Percentiles rank a stretch among this genome's conserved stretches.
Evolutionary conservation across 2,888 invertebrate species (phyloP).

Genomic region (Limnephilus auricula): DNA sequence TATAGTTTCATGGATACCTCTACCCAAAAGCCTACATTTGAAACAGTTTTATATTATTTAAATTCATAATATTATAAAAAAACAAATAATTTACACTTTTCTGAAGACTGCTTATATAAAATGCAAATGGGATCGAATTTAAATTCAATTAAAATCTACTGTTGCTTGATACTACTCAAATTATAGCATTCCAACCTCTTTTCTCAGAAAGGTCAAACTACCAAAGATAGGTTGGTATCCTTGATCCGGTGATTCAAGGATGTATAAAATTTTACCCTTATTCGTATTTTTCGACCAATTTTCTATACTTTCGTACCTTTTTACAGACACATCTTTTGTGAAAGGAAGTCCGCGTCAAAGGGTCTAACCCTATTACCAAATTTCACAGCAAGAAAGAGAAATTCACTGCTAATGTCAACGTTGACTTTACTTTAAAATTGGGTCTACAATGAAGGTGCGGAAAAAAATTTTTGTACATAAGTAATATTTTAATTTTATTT

Average conservation of each 20-base stretch:
- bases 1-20: no score
- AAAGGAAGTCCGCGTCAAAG: background rate
- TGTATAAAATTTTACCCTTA: background rate
- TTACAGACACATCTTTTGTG: background rate
- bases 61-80: no score
- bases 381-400: background rate
- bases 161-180: no score
- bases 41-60: no score
- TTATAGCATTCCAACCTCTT: no score
- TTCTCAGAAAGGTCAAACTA: background rate
- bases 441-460: background rate
- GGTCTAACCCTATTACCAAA: background rate
- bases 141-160: no score
- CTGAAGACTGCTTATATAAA: no score
- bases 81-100: no score
- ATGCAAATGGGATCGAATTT: no score
- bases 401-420: background rate
- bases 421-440: background rate
- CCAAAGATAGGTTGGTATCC: background rate
- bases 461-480: background rate
- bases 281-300: background rate
- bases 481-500: no score
- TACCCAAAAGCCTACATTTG: no score
- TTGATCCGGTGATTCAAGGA: background rate
- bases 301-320: background rate